These are phyloP conservation scores for Circaetus cinerascens DNA, from an alignment of 2,113 vertebrate genomes.

Conservation along the genomic window DNA sequence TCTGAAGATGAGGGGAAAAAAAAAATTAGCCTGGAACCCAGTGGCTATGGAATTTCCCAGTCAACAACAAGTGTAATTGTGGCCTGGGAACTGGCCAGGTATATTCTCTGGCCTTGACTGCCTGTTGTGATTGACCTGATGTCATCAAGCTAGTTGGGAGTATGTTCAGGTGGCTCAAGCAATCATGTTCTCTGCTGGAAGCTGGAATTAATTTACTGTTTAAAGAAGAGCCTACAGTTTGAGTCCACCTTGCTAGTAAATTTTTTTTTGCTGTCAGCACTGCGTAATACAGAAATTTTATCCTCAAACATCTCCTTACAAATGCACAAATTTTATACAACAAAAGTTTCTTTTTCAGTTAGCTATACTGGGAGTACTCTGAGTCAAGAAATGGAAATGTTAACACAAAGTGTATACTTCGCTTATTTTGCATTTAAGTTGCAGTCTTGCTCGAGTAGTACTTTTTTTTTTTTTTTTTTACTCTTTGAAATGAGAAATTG, in stretches of 20 bases:
- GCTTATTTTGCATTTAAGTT: background rate
- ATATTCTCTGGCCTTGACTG: background rate
- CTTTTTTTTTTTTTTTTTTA: background rate
- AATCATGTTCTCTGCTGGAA: constrained; percentile 38
- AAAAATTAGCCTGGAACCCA: background rate
- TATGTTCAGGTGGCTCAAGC: background rate
- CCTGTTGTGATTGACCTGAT: background rate
- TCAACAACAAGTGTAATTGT: background rate
- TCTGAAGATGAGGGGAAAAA: background rate
- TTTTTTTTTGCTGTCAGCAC: background rate
- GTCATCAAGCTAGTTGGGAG: background rate
- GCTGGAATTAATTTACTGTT: background rate
- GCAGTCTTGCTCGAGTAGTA: background rate
- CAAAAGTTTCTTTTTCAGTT: background rate
- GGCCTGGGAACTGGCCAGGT: background rate
- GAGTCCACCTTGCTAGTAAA: background rate
- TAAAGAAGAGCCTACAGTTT: background rate
- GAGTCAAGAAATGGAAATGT: background rate
- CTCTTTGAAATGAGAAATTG: background rate
- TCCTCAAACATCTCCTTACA: background rate
- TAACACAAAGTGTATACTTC: background rate
- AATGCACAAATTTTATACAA: background rate
- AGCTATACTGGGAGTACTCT: background rate
- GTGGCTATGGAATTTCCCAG: background rate
- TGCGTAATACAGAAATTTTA: background rate